phyloP scores from a whole-genome alignment of 2,113 vertebrate genomes.

The Urocolius indicus region DNA sequence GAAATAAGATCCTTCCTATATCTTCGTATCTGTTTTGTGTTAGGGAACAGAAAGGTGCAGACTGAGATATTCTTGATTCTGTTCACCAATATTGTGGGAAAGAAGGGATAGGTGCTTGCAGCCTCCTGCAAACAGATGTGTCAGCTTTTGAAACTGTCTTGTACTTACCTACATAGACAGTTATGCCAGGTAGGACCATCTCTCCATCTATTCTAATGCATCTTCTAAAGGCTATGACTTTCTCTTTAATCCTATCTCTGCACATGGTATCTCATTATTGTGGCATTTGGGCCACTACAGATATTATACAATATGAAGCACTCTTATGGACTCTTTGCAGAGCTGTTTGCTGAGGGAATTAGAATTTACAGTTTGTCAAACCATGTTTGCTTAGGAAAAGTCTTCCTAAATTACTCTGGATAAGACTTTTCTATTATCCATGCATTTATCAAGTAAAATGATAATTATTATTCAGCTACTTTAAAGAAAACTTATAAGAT shows the following conservation, averaged over 20 bases:
- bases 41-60: not conserved
- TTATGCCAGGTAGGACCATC: accelerated
- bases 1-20: not conserved
- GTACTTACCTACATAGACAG: not conserved
- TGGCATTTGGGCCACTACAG: not conserved
- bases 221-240: not conserved
- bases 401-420: accelerated
- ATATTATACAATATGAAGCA: not conserved
- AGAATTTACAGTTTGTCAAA: not conserved
- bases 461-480: not conserved
- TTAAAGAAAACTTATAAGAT: not conserved
- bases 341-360: not conserved
- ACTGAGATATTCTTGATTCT: not conserved
- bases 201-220: not conserved
- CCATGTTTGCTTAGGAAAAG: not conserved
- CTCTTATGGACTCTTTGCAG: not conserved
- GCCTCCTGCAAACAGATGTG: accelerated
- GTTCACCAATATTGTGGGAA: not conserved
- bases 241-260: not conserved
- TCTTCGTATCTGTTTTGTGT: not conserved
- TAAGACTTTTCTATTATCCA: not conserved
- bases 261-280: not conserved
- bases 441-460: not conserved
- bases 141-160: not conserved
- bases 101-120: not conserved